Base-by-base conservation (phyloP, 2,888 invertebrate species). In the Prostheceraeus crozeri region DNA sequence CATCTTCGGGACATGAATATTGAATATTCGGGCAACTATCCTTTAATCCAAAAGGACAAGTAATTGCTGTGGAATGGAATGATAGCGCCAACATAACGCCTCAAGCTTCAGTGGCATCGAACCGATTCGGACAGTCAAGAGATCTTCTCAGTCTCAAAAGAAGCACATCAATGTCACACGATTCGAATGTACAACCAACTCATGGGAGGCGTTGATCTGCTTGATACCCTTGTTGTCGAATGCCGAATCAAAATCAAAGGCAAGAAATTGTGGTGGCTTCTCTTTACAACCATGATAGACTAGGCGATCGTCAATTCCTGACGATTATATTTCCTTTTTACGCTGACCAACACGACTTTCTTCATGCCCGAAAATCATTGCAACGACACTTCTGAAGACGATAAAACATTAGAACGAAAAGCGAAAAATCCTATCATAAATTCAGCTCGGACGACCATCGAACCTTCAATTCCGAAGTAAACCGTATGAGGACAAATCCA, bases 51-150 rank as follows among this genome's bases (percentile, higher is more conserved):
- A 21, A 35, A 14, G 14, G 6, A 1, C 28, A 52, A 10, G 16
- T 59, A 21, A 6, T 48, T 21, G 55, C 51, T 23, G 35, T 60
- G 23, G 27, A 54, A 4, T 61, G 53, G 53, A 61, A 59, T 60
- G 61, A 61, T 35, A 61, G 54, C 54, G 46, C 21, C 21, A 45
- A 45, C 21, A 51, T 54, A 1, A 59, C 30, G 56, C 35, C 1
- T 54, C 45, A 10, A 46, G 45, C 48, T 10, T 35, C 10, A 10
- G 14, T n/a, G 54, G 55, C n/a, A 23, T 60, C 14, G 8, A 27
- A 23, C 45, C 58, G 14, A 21, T 55, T 6, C 55, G 35, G 19
- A 23, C 21, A 27, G 59, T 16, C 8, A 23, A 60, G 25, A 3
- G 53, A 1, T 57, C 14, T 11, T 57, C 57, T 1, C 53, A 16